These are phyloP conservation scores for Teleogryllus oceanicus DNA, from an alignment of 2,888 invertebrate species.

Conservation along the genomic window DNA sequence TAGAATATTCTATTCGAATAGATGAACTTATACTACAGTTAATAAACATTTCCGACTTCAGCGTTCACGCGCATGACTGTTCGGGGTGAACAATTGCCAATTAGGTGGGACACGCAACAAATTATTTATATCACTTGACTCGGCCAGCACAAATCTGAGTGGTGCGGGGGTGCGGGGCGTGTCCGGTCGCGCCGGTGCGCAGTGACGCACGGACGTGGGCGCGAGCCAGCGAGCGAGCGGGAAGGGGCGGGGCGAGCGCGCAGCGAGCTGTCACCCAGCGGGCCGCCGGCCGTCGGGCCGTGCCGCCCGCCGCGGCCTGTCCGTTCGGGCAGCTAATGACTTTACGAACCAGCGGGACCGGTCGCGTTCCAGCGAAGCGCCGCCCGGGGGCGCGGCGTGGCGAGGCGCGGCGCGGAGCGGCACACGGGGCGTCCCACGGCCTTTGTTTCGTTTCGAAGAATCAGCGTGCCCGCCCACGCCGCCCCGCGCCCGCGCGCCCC, in stretches of 20 bases:
- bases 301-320: background rate
- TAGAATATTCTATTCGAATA: too few species aligned
- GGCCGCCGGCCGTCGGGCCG: background rate
- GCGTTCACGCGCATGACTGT: too few species aligned
- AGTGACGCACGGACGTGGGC: background rate
- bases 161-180: too few species aligned
- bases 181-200: too few species aligned
- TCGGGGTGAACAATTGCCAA: too few species aligned
- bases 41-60: too few species aligned
- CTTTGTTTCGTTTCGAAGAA: background rate
- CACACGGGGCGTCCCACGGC: background rate
- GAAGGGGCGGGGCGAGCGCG: background rate
- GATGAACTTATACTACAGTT: too few species aligned
- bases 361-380: background rate
- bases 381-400: background rate
- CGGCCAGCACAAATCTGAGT: too few species aligned
- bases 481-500: background rate
- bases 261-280: background rate
- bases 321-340: conserved; percentile 18
- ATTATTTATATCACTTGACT: too few species aligned
- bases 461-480: background rate
- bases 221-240: background rate
- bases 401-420: background rate
- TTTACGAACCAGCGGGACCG: conserved; percentile 11
- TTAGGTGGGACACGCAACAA: too few species aligned